Base-by-base conservation (phyloP, 2,113 vertebrate species). In the Paracanthobrama guichenoti region DNA sequence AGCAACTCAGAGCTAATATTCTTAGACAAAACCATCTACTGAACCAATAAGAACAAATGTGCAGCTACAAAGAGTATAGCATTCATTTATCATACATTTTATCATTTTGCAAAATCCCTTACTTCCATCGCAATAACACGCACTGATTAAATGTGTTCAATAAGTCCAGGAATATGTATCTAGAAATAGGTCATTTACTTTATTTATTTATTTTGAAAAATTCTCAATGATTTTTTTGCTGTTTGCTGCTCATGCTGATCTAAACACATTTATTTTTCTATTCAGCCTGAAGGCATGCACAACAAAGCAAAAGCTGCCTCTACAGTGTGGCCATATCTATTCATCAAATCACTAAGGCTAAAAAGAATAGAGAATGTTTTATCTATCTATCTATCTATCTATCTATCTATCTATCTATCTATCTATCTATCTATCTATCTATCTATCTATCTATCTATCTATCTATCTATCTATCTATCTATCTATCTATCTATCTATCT, bases 221-320 rank as follows among this genome's bases (percentile, higher is more conserved):
- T 16, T 78, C 12, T 76, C 50, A 35, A 8, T 13, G 18, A 57
- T 31, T 59, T 59, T 31, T 28, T 48, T 26, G 28, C 48, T 14
- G 55, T 78, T 78, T 78, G 55, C 75, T 78, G 75, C 75, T 35
- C 55, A 59, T 77, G 28, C 75, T 39, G 28, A 77, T 77, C 28
- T 77, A 42, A 39, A 77, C 75, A 59, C 75, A 44, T 39, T 59
- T 73, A 60, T 60, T 24, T 78, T 60, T 78, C 22, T 78, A 78
- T 60, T 78, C 55, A 60, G 75, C 31, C 55, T 24, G 12, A 6
- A 78, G 75, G 75, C 55, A 57, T 78, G 22, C 35, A 77, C 55
- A 78, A 5, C 31, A 26, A 78, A 60, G 11, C 75, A 78, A 55
- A 78, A 78, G 35, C 75, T 78, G 55, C 35, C 35, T 59, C 55